Evolutionary conservation across 1,140 invertebrate genomes (phyloP), one percentile per base, ranked within the genome.

Genomic region (Lasaia peninsularis): DNA sequence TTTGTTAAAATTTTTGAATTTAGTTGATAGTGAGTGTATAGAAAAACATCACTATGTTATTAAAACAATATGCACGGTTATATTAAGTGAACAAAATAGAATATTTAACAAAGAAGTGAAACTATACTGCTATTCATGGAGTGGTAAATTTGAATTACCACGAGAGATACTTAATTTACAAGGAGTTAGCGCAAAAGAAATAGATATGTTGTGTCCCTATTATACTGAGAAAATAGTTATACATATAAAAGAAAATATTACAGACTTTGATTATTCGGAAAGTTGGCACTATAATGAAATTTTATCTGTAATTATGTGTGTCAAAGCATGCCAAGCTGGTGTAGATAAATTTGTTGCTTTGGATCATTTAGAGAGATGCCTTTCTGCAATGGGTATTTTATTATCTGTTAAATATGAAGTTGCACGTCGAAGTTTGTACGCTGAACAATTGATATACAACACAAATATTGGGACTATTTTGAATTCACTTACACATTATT

Each of bases 271-370:
- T 59, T 52, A 69, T 53, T 44, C 62, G 52, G 67, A 78, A 53
- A 71, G 70, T 51, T 78, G 69, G 71, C 70, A 65, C 60, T 83
- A 74, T 35, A 73, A 62, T n/a, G 65, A 81, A 71, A 21, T 78
- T 35, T 28, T 80, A 35, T 61, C 56, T 51, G 65, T 77, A 12
- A 60, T 82, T 50, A 58, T 49, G 52, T 65, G 64, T 49, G 37
- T 83, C 9, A 73, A 78, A 48, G 59, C 52, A 35, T 71, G 67
- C 63, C 68, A 72, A 49, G 62, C 75, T 50, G 18, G 67, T 33
- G 56, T 63, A 35, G 71, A 81, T 71, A 50, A 40, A 31, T 69
- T 75, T 64, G 56, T 79, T 32, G 55, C 73, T 21, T 56, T 53
- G 48, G 63, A 76, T 63, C 67, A 81, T 66, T 69, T 87, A 52